phyloP scores from a whole-genome alignment of 2,113 vertebrate genomes.

The Taurulus bubalis region DNA sequence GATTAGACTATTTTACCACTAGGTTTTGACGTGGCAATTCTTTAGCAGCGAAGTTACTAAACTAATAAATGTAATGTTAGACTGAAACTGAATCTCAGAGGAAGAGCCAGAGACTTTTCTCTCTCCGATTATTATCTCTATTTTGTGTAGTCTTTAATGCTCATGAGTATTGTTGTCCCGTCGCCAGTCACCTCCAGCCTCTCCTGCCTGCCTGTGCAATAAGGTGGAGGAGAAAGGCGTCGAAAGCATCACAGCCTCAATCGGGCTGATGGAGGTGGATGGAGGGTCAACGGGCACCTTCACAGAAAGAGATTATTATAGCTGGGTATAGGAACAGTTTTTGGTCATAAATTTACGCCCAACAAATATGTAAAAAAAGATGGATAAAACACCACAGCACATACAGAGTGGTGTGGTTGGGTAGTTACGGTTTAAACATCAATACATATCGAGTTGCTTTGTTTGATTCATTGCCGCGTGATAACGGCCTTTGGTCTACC shows the following conservation, averaged over 20 bases:
- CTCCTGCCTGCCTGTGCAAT: neutral
- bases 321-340: neutral
- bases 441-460: constrained; percentile 2
- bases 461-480: constrained; percentile 15
- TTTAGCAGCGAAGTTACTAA: neutral
- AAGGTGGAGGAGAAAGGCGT: constrained; percentile 10
- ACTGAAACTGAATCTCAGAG: neutral
- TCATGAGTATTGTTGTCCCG: neutral
- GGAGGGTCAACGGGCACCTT: neutral
- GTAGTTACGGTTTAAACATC: neutral
- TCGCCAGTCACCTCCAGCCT: neutral
- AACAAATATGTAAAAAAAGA: neutral
- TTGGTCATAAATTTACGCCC: neutral
- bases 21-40: neutral
- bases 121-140: neutral
- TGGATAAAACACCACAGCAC: neutral
- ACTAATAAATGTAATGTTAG: neutral
- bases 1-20: neutral
- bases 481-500: neutral
- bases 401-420: neutral
- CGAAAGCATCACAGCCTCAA: neutral
- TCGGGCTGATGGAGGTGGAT: neutral
- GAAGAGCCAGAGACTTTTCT: neutral
- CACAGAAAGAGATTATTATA: constrained; percentile 7
- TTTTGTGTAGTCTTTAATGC: constrained; percentile 1